Evolutionary conservation across 2,888 invertebrate genomes (phyloP).

Genomic region (Drosophila mettleri): DNA sequence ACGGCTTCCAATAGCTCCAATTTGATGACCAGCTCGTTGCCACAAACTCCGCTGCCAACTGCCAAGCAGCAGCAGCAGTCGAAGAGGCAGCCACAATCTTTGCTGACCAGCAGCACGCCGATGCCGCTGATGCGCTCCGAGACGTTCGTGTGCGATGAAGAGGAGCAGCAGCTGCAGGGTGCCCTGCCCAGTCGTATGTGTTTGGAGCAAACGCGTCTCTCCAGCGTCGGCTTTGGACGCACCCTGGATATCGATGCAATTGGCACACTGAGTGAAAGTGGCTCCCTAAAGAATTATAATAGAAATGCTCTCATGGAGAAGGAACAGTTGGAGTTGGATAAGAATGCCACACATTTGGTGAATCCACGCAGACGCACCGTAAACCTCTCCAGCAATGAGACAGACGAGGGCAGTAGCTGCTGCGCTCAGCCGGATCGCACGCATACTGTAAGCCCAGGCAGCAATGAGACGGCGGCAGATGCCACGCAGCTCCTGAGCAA

Average conservation of each 20-base stretch:
- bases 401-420: conserved; percentile 4
- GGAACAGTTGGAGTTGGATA: neutral
- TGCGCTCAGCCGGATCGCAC: conserved; percentile 14
- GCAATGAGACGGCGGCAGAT: conserved; percentile 10
- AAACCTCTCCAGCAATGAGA: conserved; percentile 12
- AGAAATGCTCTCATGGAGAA: neutral
- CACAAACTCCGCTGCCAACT: conserved; percentile 59
- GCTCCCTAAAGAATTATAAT: conserved; percentile 10
- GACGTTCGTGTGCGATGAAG: conserved; percentile 82
- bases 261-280: neutral
- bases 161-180: conserved; percentile 42
- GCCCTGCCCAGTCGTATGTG: conserved; percentile 6
- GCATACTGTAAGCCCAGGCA: conserved; percentile 1
- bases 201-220: conserved; percentile 53
- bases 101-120: conserved; percentile 59
- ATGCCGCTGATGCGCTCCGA: conserved; percentile 81
- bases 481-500: conserved; percentile 26
- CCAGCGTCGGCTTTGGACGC: conserved; percentile 52
- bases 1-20: neutral
- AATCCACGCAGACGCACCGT: conserved; percentile 17
- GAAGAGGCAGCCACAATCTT: conserved; percentile 33
- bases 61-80: conserved; percentile 39
- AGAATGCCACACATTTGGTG: neutral
- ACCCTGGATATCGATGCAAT: conserved; percentile 48
- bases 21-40: conserved; percentile 57